Conservation (phyloP, 2,888 invertebrate species). For the Drosophila acutilabella region DNA sequence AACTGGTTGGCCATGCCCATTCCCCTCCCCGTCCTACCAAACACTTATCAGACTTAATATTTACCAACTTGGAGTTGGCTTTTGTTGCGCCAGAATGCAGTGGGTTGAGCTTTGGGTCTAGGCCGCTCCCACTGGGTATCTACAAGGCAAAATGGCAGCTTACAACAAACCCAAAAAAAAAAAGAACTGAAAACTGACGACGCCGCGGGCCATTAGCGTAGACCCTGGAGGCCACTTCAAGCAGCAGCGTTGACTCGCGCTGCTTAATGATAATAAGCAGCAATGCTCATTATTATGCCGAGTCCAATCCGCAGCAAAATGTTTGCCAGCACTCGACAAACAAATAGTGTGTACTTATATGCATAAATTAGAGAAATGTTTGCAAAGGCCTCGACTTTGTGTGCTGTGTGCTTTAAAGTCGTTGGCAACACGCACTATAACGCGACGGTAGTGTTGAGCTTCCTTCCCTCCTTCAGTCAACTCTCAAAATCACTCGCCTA, state of each 20-base stretch:
- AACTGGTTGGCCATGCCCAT: constrained; percentile 46
- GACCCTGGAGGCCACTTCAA: constrained; percentile 73
- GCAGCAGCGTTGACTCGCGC: constrained; percentile 31
- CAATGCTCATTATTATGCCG: constrained; percentile 73
- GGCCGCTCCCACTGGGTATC: not conserved
- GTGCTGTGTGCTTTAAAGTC: constrained; percentile 49
- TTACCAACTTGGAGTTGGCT: constrained; percentile 65
- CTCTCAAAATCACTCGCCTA: constrained; percentile 8
- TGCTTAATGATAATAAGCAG: constrained; percentile 72
- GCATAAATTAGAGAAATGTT: constrained; percentile 60
- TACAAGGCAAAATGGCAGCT: not conserved
- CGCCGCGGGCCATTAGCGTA: constrained; percentile 74
- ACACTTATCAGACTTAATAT: constrained; percentile 78
- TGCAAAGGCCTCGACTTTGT: constrained; percentile 33
- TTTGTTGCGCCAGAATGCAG: constrained; percentile 51
- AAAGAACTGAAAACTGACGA: constrained; percentile 44
- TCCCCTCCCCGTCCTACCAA: constrained; percentile 9
- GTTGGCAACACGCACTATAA: constrained; percentile 54
- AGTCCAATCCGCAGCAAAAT: constrained; percentile 54
- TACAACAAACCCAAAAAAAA: constrained; percentile 6
- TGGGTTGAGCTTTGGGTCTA: not conserved
- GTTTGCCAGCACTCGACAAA: constrained; percentile 54
- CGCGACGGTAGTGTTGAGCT: constrained; percentile 5
- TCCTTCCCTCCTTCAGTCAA: not conserved
- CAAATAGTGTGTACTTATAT: constrained; percentile 35